phyloP scores from a whole-genome alignment of 2,797 vertebrate genomes.

The Neomorphus geoffroyi region DNA sequence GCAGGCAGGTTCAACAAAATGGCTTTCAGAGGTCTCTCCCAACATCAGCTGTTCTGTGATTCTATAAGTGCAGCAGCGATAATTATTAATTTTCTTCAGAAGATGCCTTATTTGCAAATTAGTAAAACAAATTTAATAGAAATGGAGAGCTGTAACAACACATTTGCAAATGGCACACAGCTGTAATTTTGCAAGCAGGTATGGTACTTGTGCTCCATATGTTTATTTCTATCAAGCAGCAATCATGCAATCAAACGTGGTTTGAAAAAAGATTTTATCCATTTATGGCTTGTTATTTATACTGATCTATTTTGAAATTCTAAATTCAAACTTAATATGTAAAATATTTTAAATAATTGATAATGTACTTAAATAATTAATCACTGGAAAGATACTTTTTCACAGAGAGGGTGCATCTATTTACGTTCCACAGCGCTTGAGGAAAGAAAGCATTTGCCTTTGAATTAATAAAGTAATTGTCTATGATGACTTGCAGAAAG shows the following conservation, averaged over 20 bases:
- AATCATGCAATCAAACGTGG: not conserved
- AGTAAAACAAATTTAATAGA: not conserved
- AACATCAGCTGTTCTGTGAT: not conserved
- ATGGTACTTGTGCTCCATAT: not conserved
- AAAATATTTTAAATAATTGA: conserved; percentile 67
- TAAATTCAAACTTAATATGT: conserved; percentile 31
- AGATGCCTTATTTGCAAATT: not conserved
- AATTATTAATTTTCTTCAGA: not conserved
- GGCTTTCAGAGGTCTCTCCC: not conserved
- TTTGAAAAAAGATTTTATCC: not conserved
- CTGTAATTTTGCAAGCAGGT: not conserved
- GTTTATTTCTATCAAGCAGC: not conserved
- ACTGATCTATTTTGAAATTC: conserved; percentile 41
- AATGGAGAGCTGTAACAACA: not conserved
- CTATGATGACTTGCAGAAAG: not conserved
- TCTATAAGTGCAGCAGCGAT: not conserved
- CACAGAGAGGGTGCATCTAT: not conserved
- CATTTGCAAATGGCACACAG: not conserved
- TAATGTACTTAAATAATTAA: conserved; percentile 61
- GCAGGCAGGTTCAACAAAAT: not conserved
- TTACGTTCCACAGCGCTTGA: conserved; percentile 32
- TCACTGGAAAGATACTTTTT: conserved; percentile 36
- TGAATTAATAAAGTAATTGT: conserved; percentile 50
- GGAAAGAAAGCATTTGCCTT: conserved; percentile 16
- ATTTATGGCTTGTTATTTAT: conserved; percentile 18